Base-by-base conservation (phyloP, 2,797 vertebrate species). In the Macroramphosus scolopax region DNA sequence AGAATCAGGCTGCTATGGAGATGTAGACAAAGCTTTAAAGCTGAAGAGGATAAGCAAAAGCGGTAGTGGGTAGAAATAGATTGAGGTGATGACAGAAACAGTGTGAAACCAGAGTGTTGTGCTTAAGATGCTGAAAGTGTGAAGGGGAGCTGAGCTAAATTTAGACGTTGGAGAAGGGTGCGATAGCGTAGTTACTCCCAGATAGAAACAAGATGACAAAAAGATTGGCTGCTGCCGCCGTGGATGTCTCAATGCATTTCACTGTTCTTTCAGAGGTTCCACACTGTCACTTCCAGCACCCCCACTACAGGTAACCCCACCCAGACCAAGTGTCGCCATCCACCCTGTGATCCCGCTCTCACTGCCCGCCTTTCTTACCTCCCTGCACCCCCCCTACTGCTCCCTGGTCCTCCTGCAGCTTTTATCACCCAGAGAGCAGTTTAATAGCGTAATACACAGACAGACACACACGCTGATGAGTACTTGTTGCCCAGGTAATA, bases 181-280 rank as follows among this genome's bases (percentile, higher is more conserved):
- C 15, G 15, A 31, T n/a, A n/a, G n/a, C n/a, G n/a, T n/a, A 54
- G 32, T 61, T 63, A 51, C 56, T 59, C 36, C 68, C 58, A 16
- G 40, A 39, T 55, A 61, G 62, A 32, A 45, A 47, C 15, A 9
- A 48, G 58, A 54, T 1, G 5, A 57, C 26, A 30, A 25, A 36
- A 63, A 61, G 37, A 66, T 64, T 26, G 45, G 64, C n/a, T n/a
- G 55, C 57, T 58, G 4, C 46, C 39, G 25, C 54, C 43, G 18
- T 72, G 68, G 81, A 83, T 77, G 77, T 89, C 82, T 91, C 87
- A 85, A 86, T 78, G 70, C 83, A 50, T 89, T 80, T 88, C 87
- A 87, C 86, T 91, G 87, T 91, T 88, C 80, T 90, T 91, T 89
- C 90, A 91, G 89, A 90, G 83, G 81, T 84, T 85, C 84, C 85